Percentiles rank a stretch among this genome's conserved stretches.
phyloP scores from a whole-genome alignment of 2,888 invertebrate genomes.

The Sisyra terminalis region DNA sequence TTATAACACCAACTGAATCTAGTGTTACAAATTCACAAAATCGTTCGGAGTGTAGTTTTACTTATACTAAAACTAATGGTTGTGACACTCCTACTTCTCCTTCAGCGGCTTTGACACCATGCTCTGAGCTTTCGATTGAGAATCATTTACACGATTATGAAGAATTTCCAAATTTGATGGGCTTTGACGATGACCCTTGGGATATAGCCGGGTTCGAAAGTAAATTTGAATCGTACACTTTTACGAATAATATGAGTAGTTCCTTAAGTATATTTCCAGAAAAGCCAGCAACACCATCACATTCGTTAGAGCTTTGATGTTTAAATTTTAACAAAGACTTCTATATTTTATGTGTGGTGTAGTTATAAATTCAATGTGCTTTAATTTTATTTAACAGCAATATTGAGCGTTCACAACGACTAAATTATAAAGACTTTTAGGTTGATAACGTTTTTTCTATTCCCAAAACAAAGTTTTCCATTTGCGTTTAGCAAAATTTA shows the following conservation, averaged over 20 bases:
- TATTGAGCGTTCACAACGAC: too few species aligned
- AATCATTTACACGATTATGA: constrained; percentile 14
- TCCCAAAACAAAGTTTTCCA: too few species aligned
- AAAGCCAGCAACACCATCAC: constrained; percentile 30
- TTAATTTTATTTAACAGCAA: too few species aligned
- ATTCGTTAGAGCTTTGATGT: constrained; percentile 27
- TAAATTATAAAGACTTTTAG: too few species aligned
- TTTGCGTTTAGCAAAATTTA: neutral
- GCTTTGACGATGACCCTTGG: constrained; percentile 24
- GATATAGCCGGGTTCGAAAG: constrained; percentile 24
- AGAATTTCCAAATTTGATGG: constrained; percentile 22
- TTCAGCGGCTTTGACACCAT: constrained; percentile 40
- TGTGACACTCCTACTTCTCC: constrained; percentile 30
- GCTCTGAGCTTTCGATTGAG: constrained; percentile 25
- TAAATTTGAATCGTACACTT: constrained; percentile 6
- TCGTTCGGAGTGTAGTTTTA: constrained; percentile 19
- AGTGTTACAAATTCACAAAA: constrained; percentile 23
- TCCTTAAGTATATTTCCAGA: constrained; percentile 1
- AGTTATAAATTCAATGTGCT: too few species aligned
- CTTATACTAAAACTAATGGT: constrained; percentile 16
- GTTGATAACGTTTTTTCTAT: too few species aligned
- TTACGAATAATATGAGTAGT: neutral
- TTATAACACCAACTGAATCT: constrained; percentile 31
- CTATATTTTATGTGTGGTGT: constrained; percentile 2
- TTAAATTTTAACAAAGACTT: constrained; percentile 5